Conservation (phyloP, 2,797 vertebrate species). For the Lithobates pipiens region DNA sequence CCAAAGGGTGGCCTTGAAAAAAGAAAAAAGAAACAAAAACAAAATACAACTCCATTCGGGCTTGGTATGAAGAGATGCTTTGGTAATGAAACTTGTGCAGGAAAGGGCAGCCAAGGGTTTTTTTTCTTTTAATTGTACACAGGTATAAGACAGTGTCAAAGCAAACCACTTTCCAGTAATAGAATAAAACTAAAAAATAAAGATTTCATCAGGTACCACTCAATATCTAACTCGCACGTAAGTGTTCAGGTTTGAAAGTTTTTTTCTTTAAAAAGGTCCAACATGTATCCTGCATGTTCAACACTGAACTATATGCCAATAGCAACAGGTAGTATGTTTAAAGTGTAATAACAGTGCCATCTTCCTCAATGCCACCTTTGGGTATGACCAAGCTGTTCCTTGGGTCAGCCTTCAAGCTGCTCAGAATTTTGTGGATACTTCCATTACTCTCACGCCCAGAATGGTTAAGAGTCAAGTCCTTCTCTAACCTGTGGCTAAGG, state of each 20-base stretch:
- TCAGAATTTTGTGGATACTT: slow-evolving; percentile 92
- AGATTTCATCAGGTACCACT: slow-evolving; percentile 37
- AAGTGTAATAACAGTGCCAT: slow-evolving; percentile 59
- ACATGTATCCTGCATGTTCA: slow-evolving; percentile 16
- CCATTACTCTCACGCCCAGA: slow-evolving; percentile 89
- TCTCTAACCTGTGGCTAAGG: slow-evolving; percentile 87
- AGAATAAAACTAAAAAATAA: slow-evolving; percentile 26
- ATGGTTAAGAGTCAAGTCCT: slow-evolving; percentile 85
- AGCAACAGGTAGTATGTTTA: slow-evolving; percentile 10
- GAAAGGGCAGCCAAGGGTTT: neutral
- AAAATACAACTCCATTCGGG: slow-evolving; percentile 43
- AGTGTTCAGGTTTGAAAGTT: neutral
- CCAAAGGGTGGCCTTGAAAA: neutral
- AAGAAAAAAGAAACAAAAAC: slow-evolving; percentile 6
- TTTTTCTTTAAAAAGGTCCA: slow-evolving; percentile 6
- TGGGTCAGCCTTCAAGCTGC: slow-evolving; percentile 91
- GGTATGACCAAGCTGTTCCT: slow-evolving; percentile 92
- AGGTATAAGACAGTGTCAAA: slow-evolving; percentile 24
- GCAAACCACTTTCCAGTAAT: slow-evolving; percentile 33
- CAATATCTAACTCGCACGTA: slow-evolving; percentile 10
- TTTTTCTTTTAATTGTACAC: neutral
- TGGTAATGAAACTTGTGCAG: slow-evolving; percentile 33
- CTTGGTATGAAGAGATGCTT: slow-evolving; percentile 30
- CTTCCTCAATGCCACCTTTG: slow-evolving; percentile 86
- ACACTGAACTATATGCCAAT: slow-evolving; percentile 1